Base-by-base conservation (phyloP, 2,888 invertebrate species). In the Leucania comma region DNA sequence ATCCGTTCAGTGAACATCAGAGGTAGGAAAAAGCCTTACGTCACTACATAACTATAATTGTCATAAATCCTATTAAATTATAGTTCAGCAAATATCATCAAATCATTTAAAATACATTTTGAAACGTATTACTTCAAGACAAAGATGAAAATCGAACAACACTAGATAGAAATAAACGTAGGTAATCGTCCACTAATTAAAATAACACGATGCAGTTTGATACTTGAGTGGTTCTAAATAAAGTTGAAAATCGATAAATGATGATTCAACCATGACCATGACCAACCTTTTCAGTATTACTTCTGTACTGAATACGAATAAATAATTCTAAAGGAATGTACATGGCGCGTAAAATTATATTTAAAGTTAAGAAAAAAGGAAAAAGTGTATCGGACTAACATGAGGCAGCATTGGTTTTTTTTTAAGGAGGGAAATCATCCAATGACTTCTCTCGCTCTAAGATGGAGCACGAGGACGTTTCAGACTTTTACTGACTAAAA, bases 191-290 rank as follows among this genome's bases (percentile, higher is more conserved):
- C 24, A 58, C 53, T 5, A 48, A 53, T 51, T 1, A 57, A 51
- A 35, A 22, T 46, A 73, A 26, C 17, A 51, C n/a, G 24, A 46
- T 53, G 20, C 6, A 70, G 22, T 58, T 38, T 53, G 46, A 22
- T 14, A 46, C 50, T 42, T 57, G 64, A 1, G 5, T 0, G 38
- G 9, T 38, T 51, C 20, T 3, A 4, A 32, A 54, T 60, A 74
- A 53, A 26, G 67, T 66, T 46, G 4, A 57, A 50, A 64, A 53
- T 68, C 56, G 17, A 50, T 48, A 3, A 57, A 24, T 12, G 10
- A 24, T 12, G 12, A 8, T 35, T 53, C 57, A 59, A 60, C 60
- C 68, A 48, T 72, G 80, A 57, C 71, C 71, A 71, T 74, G 51
- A 66, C 4, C 57, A 77, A 74, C 14, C 42, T 42, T 64, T 61